phyloP scores from a whole-genome alignment of 2,797 vertebrate genomes.

The Kryptolebias ocellatus region DNA sequence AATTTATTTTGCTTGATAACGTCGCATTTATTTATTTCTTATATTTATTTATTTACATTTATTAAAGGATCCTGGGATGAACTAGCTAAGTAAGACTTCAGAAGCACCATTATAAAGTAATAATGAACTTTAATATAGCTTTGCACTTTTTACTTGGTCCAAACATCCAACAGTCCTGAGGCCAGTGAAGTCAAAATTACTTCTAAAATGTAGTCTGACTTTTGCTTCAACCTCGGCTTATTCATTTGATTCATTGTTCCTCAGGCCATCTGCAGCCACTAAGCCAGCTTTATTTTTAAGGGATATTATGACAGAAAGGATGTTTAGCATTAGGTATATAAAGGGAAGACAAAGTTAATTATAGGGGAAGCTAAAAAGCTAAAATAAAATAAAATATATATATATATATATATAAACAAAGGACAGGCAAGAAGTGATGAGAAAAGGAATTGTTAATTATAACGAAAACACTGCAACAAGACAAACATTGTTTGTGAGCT shows the following conservation, averaged over 20 bases:
- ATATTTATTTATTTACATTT: background rate
- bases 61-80: background rate
- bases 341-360: background rate
- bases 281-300: background rate
- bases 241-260: conserved; percentile 6
- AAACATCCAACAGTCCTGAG: background rate
- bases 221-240: conserved; percentile 12
- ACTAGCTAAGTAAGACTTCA: background rate
- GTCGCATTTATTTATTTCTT: no score
- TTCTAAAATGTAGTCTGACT: conserved; percentile 5
- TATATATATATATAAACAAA: background rate
- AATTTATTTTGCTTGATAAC: no score
- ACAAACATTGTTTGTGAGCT: background rate
- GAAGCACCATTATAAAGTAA: background rate
- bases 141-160: background rate
- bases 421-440: background rate
- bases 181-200: conserved; percentile 10
- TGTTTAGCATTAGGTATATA: background rate
- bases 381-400: background rate
- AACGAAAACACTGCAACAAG: background rate
- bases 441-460: background rate
- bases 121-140: conserved; percentile 1
- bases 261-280: conserved; percentile 1
- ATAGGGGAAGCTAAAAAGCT: background rate
- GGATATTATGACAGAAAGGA: background rate